These are phyloP conservation scores for Epinotia demarniana DNA, from an alignment of 2,888 invertebrate species.

Conservation along the genomic window DNA sequence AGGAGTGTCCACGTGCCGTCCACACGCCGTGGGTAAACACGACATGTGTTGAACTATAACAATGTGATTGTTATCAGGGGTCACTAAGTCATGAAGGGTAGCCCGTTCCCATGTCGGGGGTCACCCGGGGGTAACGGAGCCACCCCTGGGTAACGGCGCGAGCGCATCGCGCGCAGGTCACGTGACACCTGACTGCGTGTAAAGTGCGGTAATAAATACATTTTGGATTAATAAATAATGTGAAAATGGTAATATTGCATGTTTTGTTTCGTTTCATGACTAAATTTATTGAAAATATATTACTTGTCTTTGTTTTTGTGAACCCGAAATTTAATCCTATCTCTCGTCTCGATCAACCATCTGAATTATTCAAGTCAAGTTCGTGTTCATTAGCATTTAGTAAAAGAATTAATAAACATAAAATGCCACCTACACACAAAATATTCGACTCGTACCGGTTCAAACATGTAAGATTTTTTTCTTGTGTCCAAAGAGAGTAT, in stretches of 20 bases:
- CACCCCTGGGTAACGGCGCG: conserved; percentile 46
- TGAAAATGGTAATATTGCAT: not conserved
- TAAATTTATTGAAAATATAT: conserved; percentile 4
- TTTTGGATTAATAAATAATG: conserved; percentile 12
- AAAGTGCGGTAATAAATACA: conserved; percentile 45
- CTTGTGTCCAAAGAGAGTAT: conserved; percentile 76
- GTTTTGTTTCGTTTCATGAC: not conserved
- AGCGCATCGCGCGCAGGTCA: conserved; percentile 61
- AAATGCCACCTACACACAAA: conserved; percentile 82
- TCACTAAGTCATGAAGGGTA: conserved; percentile 72
- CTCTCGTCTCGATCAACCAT: conserved; percentile 58
- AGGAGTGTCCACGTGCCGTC: conserved; percentile 72
- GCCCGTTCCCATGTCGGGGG: conserved; percentile 41
- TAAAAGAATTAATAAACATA: conserved; percentile 74
- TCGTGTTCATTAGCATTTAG: conserved; percentile 73
- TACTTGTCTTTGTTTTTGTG: not conserved
- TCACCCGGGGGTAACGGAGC: conserved; percentile 37
- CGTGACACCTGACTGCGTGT: conserved; percentile 57
- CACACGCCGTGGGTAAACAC: conserved; percentile 62
- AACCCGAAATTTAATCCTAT: conserved; percentile 54
- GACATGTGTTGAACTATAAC: conserved; percentile 61
- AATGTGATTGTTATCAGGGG: conserved; percentile 78
- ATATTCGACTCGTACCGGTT: conserved; percentile 78
- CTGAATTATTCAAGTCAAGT: conserved; percentile 62
- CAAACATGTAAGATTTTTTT: conserved; percentile 82